Percentiles rank a stretch among this genome's conserved stretches.
phyloP scores from a whole-genome alignment of 2,888 invertebrate species.

The Lathronympha strigana region DNA sequence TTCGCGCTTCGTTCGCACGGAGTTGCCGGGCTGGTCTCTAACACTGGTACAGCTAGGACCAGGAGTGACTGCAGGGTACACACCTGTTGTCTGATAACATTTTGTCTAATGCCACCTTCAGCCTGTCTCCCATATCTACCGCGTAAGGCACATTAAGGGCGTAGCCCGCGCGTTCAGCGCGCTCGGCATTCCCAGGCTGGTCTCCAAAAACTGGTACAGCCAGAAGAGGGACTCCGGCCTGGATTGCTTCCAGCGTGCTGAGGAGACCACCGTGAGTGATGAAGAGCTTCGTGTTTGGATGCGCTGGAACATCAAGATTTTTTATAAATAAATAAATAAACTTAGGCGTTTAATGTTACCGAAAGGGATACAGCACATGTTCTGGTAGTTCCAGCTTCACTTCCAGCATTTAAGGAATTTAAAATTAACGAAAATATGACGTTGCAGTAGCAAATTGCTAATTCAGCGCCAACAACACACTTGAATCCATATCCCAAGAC shows the following conservation, averaged over 20 bases:
- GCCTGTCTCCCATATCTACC: conserved; percentile 5
- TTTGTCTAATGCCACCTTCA: conserved; percentile 5
- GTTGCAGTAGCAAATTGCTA: too few species aligned
- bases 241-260: conserved; percentile 56
- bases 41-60: too few species aligned
- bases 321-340: too few species aligned
- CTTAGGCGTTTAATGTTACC: too few species aligned
- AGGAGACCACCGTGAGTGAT: conserved; percentile 63
- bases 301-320: conserved; percentile 50
- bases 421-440: too few species aligned
- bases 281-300: conserved; percentile 57
- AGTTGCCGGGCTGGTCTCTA: too few species aligned
- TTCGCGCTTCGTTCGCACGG: too few species aligned
- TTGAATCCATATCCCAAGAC: too few species aligned
- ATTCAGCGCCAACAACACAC: too few species aligned
- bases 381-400: too few species aligned
- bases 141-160: conserved; percentile 29
- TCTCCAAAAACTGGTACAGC: conserved; percentile 45
- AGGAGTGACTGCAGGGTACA: not conserved
- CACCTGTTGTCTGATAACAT: conserved; percentile 25
- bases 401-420: too few species aligned
- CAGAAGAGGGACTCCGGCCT: conserved; percentile 40
- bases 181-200: conserved; percentile 42
- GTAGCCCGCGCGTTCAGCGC: conserved; percentile 38
- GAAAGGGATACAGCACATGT: too few species aligned